Base-by-base conservation (phyloP, 1,140 invertebrate genomes). In the Trichonephila inaurata region DNA sequence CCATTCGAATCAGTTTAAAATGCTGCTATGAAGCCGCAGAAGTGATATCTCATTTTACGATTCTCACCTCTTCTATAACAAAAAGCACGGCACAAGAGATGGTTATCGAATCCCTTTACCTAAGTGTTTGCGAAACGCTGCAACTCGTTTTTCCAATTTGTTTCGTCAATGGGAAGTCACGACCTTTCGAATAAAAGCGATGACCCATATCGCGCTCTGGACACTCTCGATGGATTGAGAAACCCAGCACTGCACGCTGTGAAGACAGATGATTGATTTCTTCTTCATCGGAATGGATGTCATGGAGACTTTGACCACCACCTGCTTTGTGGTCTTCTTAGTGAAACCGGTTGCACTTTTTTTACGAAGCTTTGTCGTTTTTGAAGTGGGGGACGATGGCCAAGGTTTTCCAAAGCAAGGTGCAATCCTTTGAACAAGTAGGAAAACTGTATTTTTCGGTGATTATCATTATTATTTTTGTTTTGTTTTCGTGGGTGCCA, bases 91-190 rank as follows among this genome's bases (percentile, higher is more conserved):
- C 1, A 6, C 18, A n/a, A 51, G 44, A 58, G 40, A 85, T 85
- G 8, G 82, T 85, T 21, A 85, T 85, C 51, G 33, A 85, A 85
- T 85, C 82, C 0, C 82, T 58, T 58, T 24, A 58, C 21, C 1
- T 18, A 24, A 18, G 44, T n/a, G 61, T 24, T 88, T 88, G 33
- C 86, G 86, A 62, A 88, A 88, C 86, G 86, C 18, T 16, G 14
- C 24, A 88, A 64, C 61, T 88, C 28, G 58, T 64, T 88, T 51
- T 88, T 88, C 86, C 86, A 88, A 88, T 88, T 88, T 33, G 60
- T 88, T 88, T 88, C 86, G 44, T 58, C 86, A 61, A 62, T 33
- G n/a, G 2, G 28, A 24, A 24, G 60, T 88, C 86, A 40, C 61
- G 86, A 87, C 85, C 86, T 33, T 64, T 61, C 61, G 40, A 85